Evolutionary conservation across 2,797 vertebrate species (phyloP).

Genomic region (Gallirallus australis): DNA sequence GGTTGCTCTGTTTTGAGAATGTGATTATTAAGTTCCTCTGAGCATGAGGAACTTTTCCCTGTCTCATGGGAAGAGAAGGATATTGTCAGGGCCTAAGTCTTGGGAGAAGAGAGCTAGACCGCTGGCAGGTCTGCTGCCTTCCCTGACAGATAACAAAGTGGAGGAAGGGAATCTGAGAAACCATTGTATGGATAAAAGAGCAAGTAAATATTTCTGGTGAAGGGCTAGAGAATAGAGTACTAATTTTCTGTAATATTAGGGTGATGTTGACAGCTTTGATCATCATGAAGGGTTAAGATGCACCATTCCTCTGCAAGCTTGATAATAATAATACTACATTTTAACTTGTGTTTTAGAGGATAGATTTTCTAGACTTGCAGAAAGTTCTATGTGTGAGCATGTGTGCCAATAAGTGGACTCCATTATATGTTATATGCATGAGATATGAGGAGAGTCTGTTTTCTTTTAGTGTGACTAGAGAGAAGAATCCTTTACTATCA

Average conservation of each 20-base stretch:
- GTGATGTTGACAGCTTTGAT: neutral
- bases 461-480: neutral
- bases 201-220: neutral
- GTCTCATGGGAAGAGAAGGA: no score
- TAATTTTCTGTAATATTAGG: neutral
- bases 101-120: no score
- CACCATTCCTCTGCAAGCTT: neutral
- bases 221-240: neutral
- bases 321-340: neutral
- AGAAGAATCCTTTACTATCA: neutral
- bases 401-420: neutral
- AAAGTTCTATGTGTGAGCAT: neutral
- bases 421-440: neutral
- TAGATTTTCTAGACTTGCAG: neutral
- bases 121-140: no score
- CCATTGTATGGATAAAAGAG: neutral
- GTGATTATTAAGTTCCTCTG: no score
- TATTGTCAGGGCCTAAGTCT: no score
- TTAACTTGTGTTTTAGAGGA: neutral
- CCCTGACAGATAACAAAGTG: neutral
- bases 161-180: neutral
- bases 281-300: neutral
- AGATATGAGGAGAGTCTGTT: neutral
- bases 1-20: no score
- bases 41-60: no score